Conservation (phyloP, 2,797 vertebrate genomes). For the Helostoma temminkii region DNA sequence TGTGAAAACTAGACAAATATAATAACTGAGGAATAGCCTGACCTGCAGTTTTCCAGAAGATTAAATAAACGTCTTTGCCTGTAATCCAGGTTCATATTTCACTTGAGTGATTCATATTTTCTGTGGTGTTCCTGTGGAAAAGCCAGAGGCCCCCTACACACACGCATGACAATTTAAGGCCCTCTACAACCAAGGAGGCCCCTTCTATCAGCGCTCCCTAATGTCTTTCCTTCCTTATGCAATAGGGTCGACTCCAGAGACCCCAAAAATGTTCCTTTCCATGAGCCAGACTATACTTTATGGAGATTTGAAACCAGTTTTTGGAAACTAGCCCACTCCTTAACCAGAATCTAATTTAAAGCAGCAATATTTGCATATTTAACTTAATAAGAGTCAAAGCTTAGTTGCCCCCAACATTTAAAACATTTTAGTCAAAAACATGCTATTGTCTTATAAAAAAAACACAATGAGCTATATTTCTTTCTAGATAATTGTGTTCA, state of each 20-base stretch:
- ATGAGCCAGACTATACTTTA: constrained; percentile 10
- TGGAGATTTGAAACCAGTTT: constrained; percentile 17
- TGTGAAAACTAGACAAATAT: constrained; percentile 34
- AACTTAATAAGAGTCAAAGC: too few relatives aligned
- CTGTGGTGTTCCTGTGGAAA: constrained; percentile 33
- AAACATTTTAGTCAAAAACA: too few relatives aligned
- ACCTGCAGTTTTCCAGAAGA: constrained; percentile 19
- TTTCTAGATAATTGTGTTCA: too few relatives aligned
- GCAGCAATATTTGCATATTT: too few relatives aligned
- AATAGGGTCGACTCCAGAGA: constrained; percentile 38
- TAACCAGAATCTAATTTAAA: constrained; percentile 22
- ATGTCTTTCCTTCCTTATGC: constrained; percentile 49
- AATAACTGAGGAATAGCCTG: constrained; percentile 19
- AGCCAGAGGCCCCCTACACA: constrained; percentile 21
- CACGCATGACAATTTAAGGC: constrained; percentile 22
- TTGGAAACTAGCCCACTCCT: constrained; percentile 15
- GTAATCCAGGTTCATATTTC: constrained; percentile 33
- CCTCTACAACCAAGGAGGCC: constrained; percentile 48
- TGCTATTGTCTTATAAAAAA: too few relatives aligned
- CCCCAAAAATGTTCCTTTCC: constrained; percentile 46
- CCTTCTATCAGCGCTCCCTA: constrained; percentile 49
- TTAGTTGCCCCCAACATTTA: too few relatives aligned
- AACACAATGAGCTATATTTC: background rate
- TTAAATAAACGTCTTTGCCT: constrained; percentile 29
- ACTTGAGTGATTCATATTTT: constrained; percentile 49